Conservation (phyloP, 2,888 invertebrate genomes). For the Desoria tigrina region DNA sequence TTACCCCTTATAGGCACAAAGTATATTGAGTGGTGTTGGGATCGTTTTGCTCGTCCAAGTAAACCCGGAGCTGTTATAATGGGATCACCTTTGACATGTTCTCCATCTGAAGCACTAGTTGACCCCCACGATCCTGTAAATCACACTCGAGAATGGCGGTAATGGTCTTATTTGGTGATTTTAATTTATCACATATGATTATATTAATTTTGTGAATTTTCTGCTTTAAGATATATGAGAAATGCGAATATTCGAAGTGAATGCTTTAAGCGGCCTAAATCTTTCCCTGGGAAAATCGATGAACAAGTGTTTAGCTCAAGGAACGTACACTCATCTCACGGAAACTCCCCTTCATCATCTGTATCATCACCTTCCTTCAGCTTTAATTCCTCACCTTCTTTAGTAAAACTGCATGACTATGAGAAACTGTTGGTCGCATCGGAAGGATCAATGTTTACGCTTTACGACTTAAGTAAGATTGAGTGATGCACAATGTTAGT, state of each 20-base stretch:
- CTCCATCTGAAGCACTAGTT: neutral
- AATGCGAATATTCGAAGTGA: conserved; percentile 70
- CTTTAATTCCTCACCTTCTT: conserved; percentile 45
- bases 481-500: too few species aligned
- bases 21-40: conserved; percentile 53
- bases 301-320: conserved; percentile 64
- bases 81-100: conserved; percentile 11
- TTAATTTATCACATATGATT: neutral
- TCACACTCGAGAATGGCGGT: conserved; percentile 74
- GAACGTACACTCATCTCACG: conserved; percentile 42
- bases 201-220: neutral
- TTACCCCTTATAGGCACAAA: conserved; percentile 49
- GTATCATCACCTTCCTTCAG: conserved; percentile 45
- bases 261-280: conserved; percentile 51
- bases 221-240: conserved; percentile 60
- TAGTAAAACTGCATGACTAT: conserved; percentile 48
- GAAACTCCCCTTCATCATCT: conserved; percentile 34
- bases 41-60: conserved; percentile 47
- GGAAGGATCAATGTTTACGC: conserved; percentile 43
- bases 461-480: conserved; percentile 40
- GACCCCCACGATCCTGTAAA: conserved; percentile 55
- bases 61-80: conserved; percentile 3
- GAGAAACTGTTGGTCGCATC: conserved; percentile 46
- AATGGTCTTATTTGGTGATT: conserved; percentile 48
- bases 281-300: conserved; percentile 69